Evolutionary conservation across 2,888 invertebrate genomes (phyloP).

Genomic region (Gymnoscelis rufifasciata): DNA sequence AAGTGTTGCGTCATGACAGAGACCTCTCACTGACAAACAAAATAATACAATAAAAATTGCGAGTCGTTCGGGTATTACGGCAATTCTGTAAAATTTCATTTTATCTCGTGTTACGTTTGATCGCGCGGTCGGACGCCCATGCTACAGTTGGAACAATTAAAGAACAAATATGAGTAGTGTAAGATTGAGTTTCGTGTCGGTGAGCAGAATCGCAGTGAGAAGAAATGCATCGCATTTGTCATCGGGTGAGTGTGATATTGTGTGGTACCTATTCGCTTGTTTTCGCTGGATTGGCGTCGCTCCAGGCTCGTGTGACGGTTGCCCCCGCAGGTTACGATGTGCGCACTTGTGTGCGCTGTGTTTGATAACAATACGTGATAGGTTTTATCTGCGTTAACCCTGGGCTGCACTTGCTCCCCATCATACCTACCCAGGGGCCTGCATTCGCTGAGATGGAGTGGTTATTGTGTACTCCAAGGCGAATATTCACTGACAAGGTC

Average conservation of each 20-base stretch:
- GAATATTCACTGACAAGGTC: slow-evolving; percentile 28
- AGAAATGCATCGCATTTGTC: slow-evolving; percentile 61
- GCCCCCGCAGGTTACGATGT: slow-evolving; percentile 26
- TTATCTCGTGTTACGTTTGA: slow-evolving; percentile 46
- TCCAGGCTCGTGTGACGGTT: slow-evolving; percentile 58
- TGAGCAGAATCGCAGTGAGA: slow-evolving; percentile 70
- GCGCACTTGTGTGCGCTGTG: slow-evolving; percentile 38
- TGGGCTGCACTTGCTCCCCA: too few relatives aligned
- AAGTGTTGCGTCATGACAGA: slow-evolving; percentile 79
- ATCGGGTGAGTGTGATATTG: slow-evolving; percentile 60
- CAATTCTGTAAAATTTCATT: slow-evolving; percentile 46
- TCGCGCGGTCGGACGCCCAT: slow-evolving; percentile 58
- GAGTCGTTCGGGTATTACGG: slow-evolving; percentile 50
- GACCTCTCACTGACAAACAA: slow-evolving; percentile 77
- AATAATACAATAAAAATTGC: slow-evolving; percentile 70
- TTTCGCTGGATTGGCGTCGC: slow-evolving; percentile 52
- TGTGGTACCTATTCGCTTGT: slow-evolving; percentile 36
- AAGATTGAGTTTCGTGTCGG: slow-evolving; percentile 70
- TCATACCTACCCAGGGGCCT: neutral
- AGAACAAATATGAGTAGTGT: slow-evolving; percentile 71
- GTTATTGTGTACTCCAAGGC: slow-evolving; percentile 17
- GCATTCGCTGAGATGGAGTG: neutral
- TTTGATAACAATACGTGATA: slow-evolving; percentile 67
- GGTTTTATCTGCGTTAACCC: slow-evolving; percentile 34
- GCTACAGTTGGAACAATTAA: slow-evolving; percentile 56